A percentile compares a stretch with the other conserved stretches of the same genome.
phyloP scores from a whole-genome alignment of 2,797 vertebrate genomes.

The Squalus acanthias region DNA sequence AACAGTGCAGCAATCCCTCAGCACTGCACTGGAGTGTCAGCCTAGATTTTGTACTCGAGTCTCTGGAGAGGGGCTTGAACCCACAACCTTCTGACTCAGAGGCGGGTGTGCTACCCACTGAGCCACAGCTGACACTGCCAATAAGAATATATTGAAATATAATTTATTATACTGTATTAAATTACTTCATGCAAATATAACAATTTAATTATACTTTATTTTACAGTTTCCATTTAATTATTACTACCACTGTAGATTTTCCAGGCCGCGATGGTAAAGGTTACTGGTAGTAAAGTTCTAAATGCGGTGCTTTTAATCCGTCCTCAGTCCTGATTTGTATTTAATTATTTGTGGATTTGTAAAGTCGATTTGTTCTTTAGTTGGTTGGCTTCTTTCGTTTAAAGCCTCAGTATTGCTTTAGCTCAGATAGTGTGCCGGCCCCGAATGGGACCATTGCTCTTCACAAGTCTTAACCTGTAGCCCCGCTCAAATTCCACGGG shows the following conservation, averaged over 20 bases:
- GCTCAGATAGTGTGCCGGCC: background rate
- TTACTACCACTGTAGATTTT: background rate
- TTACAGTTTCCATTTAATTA: background rate
- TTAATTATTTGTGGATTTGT: background rate
- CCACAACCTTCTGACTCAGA: background rate
- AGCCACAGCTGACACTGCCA: background rate
- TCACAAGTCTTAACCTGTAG: background rate
- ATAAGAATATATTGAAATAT: background rate
- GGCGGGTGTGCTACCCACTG: background rate
- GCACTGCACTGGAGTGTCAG: too few species aligned
- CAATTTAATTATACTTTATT: background rate
- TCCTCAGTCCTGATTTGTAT: background rate
- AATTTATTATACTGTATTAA: background rate
- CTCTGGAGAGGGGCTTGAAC: background rate
- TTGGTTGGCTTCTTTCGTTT: background rate
- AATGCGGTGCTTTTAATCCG: background rate
- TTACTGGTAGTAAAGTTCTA: background rate
- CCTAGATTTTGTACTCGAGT: too few species aligned
- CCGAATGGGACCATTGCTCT: background rate
- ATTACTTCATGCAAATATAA: background rate
- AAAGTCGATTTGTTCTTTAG: background rate
- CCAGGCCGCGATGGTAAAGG: background rate
- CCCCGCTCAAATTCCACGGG: background rate
- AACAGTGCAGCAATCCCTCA: background rate
- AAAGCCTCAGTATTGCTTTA: background rate